Conservation (phyloP, 2,888 invertebrate species). For the Koerneria pararmatus region DNA sequence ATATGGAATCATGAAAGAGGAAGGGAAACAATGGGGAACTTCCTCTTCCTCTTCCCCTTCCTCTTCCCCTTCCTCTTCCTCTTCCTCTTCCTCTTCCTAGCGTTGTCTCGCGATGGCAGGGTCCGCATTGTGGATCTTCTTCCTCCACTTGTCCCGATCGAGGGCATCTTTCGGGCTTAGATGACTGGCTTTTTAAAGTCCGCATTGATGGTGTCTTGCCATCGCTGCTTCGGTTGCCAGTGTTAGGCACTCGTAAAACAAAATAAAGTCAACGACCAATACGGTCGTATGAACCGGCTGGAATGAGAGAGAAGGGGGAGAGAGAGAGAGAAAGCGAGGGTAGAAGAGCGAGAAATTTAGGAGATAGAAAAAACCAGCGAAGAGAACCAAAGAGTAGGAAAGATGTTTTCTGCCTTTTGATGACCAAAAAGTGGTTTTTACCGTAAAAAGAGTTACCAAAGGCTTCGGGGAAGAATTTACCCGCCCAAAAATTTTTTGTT, state of each 20-base stretch:
- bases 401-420: too few species aligned
- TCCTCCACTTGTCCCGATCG: neutral
- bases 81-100: too few species aligned
- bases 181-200: constrained; percentile 11
- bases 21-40: neutral
- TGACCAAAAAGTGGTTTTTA: too few species aligned
- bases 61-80: neutral
- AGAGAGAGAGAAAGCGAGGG: neutral
- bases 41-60: neutral
- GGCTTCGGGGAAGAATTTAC: too few species aligned
- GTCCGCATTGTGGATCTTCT: too few species aligned
- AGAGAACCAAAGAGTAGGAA: neutral
- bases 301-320: constrained; percentile 4
- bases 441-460: too few species aligned
- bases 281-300: neutral
- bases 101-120: too few species aligned
- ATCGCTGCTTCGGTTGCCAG: too few species aligned
- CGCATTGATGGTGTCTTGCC: too few species aligned
- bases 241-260: too few species aligned
- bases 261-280: neutral
- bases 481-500: too few species aligned
- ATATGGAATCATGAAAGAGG: constrained; percentile 6
- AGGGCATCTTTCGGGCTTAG: constrained; percentile 20
- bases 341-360: neutral
- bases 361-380: neutral